A percentile compares a stretch with the other conserved stretches of the same genome.
Evolutionary conservation across 2,113 vertebrate genomes (phyloP).

Genomic region (Eublepharis macularius): DNA sequence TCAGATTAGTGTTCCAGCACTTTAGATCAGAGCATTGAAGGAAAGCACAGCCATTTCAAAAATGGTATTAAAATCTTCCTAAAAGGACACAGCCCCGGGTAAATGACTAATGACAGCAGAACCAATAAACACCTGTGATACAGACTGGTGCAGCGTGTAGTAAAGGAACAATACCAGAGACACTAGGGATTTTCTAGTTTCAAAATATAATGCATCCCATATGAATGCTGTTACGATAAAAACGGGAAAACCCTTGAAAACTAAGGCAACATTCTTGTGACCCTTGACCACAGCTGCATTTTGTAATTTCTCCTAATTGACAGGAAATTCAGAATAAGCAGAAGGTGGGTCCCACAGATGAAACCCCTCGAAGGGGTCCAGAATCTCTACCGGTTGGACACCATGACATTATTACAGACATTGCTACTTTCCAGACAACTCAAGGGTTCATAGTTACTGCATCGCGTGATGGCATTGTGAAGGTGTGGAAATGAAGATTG

Average conservation of each 20-base stretch:
- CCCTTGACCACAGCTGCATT: neutral
- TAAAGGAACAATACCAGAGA: neutral
- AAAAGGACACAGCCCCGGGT: neutral
- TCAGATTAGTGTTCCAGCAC: neutral
- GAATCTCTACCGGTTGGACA: conserved; percentile 93
- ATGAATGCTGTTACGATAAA: neutral
- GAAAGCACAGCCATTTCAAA: neutral
- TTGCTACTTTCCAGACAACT: conserved; percentile 96
- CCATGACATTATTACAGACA: conserved; percentile 96
- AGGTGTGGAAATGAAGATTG: conserved; percentile 91
- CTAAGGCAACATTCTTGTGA: neutral
- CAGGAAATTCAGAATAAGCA: conserved; percentile 98
- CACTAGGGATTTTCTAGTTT: neutral
- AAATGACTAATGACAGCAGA: neutral
- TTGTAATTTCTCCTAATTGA: conserved; percentile 1
- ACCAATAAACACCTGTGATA: neutral
- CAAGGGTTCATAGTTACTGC: conserved; percentile 98
- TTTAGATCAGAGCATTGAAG: neutral
- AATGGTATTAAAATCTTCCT: neutral
- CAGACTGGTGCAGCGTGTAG: neutral
- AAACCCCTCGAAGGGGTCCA: conserved; percentile 88
- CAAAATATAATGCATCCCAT: neutral
- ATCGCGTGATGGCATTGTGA: conserved; percentile 95
- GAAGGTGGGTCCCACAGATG: conserved; percentile 88
- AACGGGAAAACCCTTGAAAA: neutral